Conservation (phyloP, 2,888 invertebrate species). For the Yponomeuta cagnagella region DNA sequence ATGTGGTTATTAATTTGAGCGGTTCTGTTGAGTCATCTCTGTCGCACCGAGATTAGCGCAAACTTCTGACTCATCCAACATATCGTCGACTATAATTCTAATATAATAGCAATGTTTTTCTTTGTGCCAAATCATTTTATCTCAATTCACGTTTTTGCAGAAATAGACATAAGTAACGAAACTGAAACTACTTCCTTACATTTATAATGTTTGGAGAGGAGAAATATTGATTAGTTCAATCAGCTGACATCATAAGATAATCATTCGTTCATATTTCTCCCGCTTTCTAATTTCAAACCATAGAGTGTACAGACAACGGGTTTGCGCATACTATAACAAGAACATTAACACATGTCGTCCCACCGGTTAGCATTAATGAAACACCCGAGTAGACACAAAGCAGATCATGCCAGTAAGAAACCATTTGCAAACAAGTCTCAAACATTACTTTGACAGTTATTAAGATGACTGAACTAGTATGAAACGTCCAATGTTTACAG, state of each 20-base stretch:
- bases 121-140: background rate
- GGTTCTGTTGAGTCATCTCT: background rate
- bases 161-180: background rate
- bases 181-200: background rate
- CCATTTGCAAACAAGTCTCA: background rate
- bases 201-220: background rate
- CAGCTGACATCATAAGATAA: background rate
- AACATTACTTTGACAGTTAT: background rate
- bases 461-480: background rate
- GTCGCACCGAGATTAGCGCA: background rate
- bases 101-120: background rate
- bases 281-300: slow-evolving; percentile 52
- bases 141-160: background rate
- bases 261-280: slow-evolving; percentile 27
- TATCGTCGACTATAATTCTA: background rate
- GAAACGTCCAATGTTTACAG: background rate
- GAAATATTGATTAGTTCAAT: background rate
- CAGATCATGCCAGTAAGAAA: slow-evolving; percentile 2
- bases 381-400: slow-evolving; percentile 17
- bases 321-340: slow-evolving; percentile 27
- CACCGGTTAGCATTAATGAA: slow-evolving; percentile 30
- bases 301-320: slow-evolving; percentile 38
- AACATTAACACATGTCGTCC: slow-evolving; percentile 39
- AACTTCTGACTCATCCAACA: background rate
- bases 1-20: background rate